phyloP scores from a whole-genome alignment of 2,113 vertebrate genomes.

The Abramis brama region DNA sequence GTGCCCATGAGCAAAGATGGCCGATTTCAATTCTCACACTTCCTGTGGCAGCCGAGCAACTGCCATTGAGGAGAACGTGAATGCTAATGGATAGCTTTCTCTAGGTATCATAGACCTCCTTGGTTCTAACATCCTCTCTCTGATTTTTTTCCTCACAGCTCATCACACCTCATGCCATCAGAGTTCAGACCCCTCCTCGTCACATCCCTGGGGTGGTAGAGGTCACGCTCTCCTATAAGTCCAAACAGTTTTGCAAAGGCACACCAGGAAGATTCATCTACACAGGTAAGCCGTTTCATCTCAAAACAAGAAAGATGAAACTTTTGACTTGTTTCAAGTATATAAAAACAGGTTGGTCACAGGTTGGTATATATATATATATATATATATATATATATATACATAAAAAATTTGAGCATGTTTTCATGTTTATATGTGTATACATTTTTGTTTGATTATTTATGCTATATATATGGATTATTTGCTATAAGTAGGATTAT shows the following conservation, averaged over 20 bases:
- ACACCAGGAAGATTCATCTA: conserved; percentile 61
- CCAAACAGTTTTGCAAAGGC: conserved; percentile 99
- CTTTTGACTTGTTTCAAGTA: background rate
- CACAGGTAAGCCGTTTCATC: conserved; percentile 46
- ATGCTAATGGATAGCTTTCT: background rate
- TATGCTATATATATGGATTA: no score
- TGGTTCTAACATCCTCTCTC: background rate
- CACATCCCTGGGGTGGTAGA: conserved; percentile 99
- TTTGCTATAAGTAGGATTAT: background rate
- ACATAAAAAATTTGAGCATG: no score
- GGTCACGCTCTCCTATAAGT: conserved; percentile 99
- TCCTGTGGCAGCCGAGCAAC: background rate
- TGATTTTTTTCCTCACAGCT: conserved; percentile 75
- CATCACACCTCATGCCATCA: conserved; percentile 98
- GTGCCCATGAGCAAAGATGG: background rate
- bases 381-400: no score
- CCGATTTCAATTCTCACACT: background rate
- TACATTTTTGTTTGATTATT: no score
- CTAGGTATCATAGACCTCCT: background rate
- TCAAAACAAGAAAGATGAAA: background rate
- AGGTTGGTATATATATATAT: no score
- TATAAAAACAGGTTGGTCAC: background rate
- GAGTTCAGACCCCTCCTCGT: conserved; percentile 95
- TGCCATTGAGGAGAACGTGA: background rate
- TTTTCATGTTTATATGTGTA: no score